Conservation (phyloP, 2,797 vertebrate species). For the Gadopsis bispinosus region DNA sequence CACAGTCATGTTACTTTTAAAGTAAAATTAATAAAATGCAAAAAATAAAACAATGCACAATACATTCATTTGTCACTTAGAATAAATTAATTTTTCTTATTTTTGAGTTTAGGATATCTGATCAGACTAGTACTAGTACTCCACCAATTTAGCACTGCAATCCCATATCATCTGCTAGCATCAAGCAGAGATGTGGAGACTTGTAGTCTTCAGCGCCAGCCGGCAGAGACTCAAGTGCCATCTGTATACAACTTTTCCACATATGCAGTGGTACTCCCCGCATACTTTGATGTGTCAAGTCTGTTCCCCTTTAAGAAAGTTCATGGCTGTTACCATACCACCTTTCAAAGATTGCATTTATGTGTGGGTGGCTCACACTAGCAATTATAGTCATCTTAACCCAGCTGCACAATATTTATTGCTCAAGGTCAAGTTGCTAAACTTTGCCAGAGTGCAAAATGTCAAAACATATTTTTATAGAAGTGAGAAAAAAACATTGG, state of each 20-base stretch:
- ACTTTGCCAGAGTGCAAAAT: not conserved
- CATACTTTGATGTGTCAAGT: not conserved
- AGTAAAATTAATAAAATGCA: not conserved
- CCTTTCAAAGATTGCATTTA: not conserved
- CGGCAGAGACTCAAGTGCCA: too few relatives aligned
- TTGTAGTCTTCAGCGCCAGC: not conserved
- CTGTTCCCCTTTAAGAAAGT: not conserved
- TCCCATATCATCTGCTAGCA: too few relatives aligned
- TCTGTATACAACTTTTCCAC: not conserved
- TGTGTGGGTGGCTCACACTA: not conserved
- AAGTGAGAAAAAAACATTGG: not conserved
- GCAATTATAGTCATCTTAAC: not conserved
- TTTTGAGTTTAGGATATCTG: not conserved
- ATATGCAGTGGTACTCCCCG: not conserved
- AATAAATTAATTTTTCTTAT: not conserved
- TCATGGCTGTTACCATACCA: not conserved
- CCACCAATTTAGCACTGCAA: not conserved
- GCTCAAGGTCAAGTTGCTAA: conserved; percentile 21
- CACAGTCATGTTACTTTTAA: not conserved
- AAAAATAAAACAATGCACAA: not conserved
- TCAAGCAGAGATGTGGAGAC: not conserved
- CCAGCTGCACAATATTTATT: not conserved
- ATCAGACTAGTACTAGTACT: not conserved
- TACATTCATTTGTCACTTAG: not conserved
- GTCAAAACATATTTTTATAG: conserved; percentile 9